Evolutionary conservation across 2,797 vertebrate species (phyloP).

Genomic region (Enteromius argenteus): DNA sequence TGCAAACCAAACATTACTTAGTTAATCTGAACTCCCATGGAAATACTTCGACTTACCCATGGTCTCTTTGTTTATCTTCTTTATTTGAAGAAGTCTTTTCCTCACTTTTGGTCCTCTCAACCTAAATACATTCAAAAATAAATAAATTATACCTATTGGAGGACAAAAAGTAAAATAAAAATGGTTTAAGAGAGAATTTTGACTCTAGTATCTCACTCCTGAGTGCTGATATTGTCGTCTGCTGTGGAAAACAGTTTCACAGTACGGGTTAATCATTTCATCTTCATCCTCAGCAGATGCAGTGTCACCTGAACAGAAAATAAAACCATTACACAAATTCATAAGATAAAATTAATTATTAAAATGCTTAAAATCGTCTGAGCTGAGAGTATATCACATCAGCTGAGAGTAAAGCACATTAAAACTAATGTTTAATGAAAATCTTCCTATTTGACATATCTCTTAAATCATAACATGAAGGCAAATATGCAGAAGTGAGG

Average conservation of each 20-base stretch:
- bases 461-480: not conserved
- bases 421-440: not conserved
- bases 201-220: slow-evolving; percentile 69
- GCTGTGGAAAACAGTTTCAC: slow-evolving; percentile 86
- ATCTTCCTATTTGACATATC: not conserved
- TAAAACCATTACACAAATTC: not conserved
- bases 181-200: not conserved
- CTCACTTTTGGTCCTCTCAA: slow-evolving; percentile 61
- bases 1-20: not conserved
- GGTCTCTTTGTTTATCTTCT: slow-evolving; percentile 64
- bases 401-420: not conserved
- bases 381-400: too few species aligned
- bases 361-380: not conserved
- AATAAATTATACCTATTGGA: not conserved
- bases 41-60: slow-evolving; percentile 70
- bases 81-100: slow-evolving; percentile 58
- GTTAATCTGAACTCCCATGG: slow-evolving; percentile 1
- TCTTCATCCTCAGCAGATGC: slow-evolving; percentile 74
- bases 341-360: not conserved
- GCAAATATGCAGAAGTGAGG: not conserved
- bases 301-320: slow-evolving; percentile 46
- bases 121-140: slow-evolving; percentile 57
- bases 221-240: slow-evolving; percentile 58
- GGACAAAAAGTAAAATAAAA: not conserved
- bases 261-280: slow-evolving; percentile 88